phyloP scores from a whole-genome alignment of 2,797 vertebrate species.

The Sarcophilus harrisii region DNA sequence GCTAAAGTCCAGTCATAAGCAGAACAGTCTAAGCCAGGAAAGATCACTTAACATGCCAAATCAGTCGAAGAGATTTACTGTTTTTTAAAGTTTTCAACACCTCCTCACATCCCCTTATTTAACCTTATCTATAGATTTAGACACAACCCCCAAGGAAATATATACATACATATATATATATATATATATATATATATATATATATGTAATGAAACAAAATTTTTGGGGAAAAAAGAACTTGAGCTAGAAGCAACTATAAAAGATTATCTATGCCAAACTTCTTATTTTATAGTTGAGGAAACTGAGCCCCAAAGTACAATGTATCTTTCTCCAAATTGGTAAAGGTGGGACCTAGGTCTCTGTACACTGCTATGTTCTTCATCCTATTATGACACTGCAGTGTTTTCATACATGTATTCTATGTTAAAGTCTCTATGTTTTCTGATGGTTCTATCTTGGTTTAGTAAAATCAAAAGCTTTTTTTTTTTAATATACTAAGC shows the following conservation, averaged over 20 bases:
- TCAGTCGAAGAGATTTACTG: conserved; percentile 71
- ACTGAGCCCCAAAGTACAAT: not conserved
- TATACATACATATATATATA: not conserved
- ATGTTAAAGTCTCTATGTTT: not conserved
- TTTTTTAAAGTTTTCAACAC: conserved; percentile 55
- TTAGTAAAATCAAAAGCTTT: not conserved
- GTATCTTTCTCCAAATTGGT: not conserved
- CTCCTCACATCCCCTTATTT: conserved; percentile 1
- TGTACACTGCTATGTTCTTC: not conserved
- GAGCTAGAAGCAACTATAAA: conserved; percentile 1
- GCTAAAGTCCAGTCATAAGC: conserved; percentile 68
- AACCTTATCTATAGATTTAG: conserved; percentile 17
- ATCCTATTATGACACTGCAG: not conserved
- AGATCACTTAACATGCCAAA: conserved; percentile 59
- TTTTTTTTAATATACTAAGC: not conserved
- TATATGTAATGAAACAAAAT: too few species aligned
- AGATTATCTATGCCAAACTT: not conserved
- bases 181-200: not conserved
- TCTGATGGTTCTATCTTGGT: not conserved
- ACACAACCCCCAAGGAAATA: not conserved
- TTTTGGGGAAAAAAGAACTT: not conserved
- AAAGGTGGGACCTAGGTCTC: not conserved
- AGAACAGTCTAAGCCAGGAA: conserved; percentile 65
- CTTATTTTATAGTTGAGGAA: not conserved
- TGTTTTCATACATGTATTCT: not conserved